A percentile compares a stretch with the other conserved stretches of the same genome.
Conservation (phyloP, 2,888 invertebrate genomes). For the Trilocha varians region DNA sequence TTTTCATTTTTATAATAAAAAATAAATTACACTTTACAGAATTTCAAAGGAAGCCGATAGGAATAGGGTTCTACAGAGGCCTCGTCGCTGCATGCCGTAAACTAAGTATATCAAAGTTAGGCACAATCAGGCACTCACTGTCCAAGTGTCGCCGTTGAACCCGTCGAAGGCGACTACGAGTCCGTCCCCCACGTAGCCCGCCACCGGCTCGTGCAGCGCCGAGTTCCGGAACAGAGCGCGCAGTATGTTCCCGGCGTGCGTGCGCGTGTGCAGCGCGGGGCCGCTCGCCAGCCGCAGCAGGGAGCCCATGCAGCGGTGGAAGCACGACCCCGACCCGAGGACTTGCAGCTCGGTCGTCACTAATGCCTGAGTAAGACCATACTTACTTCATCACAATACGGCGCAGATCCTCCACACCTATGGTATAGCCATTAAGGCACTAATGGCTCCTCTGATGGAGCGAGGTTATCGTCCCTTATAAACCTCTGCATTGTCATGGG, state of each 20-base stretch:
- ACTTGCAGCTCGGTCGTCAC: conserved; percentile 81
- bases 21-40: too few species aligned
- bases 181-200: conserved; percentile 78
- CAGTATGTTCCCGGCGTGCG: conserved; percentile 91
- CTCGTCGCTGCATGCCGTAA: too few species aligned
- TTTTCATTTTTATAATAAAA: too few species aligned
- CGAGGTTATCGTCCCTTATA: too few species aligned
- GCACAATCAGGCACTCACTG: conserved; percentile 64
- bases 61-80: too few species aligned
- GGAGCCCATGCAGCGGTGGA: conserved; percentile 72
- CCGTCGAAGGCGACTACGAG: conserved; percentile 82
- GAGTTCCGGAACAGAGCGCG: conserved; percentile 84
- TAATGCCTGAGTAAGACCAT: too few species aligned
- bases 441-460: too few species aligned
- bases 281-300: conserved; percentile 62
- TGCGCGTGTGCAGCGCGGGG: conserved; percentile 62
- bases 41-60: too few species aligned
- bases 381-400: too few species aligned
- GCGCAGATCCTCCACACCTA: too few species aligned
- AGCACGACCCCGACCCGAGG: conserved; percentile 61
- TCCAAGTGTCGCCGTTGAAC: conserved; percentile 84
- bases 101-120: too few species aligned
- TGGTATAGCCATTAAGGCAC: background rate
- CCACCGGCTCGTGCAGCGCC: conserved; percentile 76
- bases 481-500: too few species aligned